These are phyloP conservation scores for Drosophila ercepeae DNA, from an alignment of 1,140 invertebrate species.

Conservation along the genomic window DNA sequence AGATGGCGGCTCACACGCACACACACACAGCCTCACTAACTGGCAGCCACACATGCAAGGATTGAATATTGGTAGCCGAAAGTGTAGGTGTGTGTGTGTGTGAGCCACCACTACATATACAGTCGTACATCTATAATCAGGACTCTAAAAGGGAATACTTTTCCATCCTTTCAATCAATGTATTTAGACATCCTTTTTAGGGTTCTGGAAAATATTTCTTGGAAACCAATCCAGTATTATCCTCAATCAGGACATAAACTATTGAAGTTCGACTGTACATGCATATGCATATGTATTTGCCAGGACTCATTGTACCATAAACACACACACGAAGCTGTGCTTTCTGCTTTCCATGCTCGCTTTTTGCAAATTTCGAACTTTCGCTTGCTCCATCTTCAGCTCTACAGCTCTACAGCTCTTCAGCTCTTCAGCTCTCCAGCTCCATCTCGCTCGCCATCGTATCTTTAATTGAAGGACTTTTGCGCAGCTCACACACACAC, in stretches of 20 bases:
- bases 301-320: neutral
- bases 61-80: slow-evolving; percentile 37
- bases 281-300: slow-evolving; percentile 13
- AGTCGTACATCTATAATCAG: neutral
- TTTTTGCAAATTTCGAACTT: slow-evolving; percentile 55
- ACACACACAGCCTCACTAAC: slow-evolving; percentile 29
- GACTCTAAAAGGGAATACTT: too few relatives aligned
- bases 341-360: slow-evolving; percentile 30
- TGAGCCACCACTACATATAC: slow-evolving; percentile 9
- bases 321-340: slow-evolving; percentile 30
- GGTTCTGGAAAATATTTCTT: too few relatives aligned
- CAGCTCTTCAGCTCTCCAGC: slow-evolving; percentile 12
- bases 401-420: neutral
- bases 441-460: slow-evolving; percentile 43
- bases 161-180: too few relatives aligned
- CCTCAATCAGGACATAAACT: neutral
- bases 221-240: neutral
- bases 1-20: slow-evolving; percentile 43
- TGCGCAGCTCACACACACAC: slow-evolving; percentile 66
- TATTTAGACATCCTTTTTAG: too few relatives aligned
- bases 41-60: slow-evolving; percentile 2
- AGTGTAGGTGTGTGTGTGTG: slow-evolving; percentile 1
- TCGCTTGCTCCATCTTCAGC: slow-evolving; percentile 37
- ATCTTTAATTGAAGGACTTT: slow-evolving; percentile 81
- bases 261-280: slow-evolving; percentile 26